These are phyloP conservation scores for Corythornis vintsioides DNA, from an alignment of 2,113 vertebrate species.

Conservation along the genomic window DNA sequence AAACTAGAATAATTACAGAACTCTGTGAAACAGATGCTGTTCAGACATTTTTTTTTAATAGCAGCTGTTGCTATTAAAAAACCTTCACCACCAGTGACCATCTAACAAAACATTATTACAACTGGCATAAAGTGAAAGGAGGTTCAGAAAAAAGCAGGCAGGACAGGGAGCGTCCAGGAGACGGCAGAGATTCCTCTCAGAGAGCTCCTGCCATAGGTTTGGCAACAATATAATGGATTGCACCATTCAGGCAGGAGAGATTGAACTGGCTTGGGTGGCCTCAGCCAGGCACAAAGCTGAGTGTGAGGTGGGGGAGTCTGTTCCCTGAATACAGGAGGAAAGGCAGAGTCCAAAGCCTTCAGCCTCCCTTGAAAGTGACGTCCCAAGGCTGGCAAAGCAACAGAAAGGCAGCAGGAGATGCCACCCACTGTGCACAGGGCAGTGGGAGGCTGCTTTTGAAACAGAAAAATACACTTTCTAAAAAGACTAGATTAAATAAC, in stretches of 20 bases:
- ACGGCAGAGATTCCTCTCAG: neutral
- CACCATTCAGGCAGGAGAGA: neutral
- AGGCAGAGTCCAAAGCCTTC: neutral
- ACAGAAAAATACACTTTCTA: neutral
- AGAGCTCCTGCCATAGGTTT: neutral
- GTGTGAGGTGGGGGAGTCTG: neutral
- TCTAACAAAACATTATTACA: neutral
- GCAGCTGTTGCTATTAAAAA: slow-evolving; percentile 11
- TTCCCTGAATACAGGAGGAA: neutral
- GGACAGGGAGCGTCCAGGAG: neutral
- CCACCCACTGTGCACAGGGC: neutral
- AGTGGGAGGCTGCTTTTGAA: slow-evolving; percentile 40
- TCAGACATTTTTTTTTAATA: neutral
- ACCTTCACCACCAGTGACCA: neutral
- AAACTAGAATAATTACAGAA: neutral
- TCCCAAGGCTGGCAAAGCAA: slow-evolving; percentile 13
- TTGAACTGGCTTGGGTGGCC: neutral
- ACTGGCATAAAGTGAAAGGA: neutral
- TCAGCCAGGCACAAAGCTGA: neutral
- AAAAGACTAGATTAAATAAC: slow-evolving; percentile 20
- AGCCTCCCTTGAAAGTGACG: neutral
- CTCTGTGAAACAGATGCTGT: neutral
- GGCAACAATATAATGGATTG: neutral
- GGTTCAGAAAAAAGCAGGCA: neutral
- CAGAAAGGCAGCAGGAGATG: slow-evolving; percentile 15